phyloP scores from a whole-genome alignment of 2,888 invertebrate species.

The Tetragonisca angustula region DNA sequence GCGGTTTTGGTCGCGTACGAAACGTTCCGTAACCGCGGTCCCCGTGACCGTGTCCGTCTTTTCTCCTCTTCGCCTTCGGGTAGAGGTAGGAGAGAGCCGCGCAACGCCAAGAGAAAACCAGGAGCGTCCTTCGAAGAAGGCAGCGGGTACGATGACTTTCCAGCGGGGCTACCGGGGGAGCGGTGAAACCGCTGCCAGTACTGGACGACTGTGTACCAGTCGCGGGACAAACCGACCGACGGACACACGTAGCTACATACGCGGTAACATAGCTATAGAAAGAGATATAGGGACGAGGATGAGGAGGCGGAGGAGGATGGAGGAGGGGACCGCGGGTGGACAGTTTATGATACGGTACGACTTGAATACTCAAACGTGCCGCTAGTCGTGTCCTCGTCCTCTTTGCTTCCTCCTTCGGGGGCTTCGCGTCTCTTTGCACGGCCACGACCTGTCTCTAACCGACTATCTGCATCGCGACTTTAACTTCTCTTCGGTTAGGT shows the following conservation, averaged over 20 bases:
- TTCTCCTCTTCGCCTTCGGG: constrained; percentile 11
- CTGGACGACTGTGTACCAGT: constrained; percentile 45
- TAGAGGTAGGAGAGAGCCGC: constrained; percentile 16
- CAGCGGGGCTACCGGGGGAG: constrained; percentile 54
- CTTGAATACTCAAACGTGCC: constrained; percentile 81
- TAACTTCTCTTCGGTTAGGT: constrained; percentile 35
- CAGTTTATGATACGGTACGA: constrained; percentile 81
- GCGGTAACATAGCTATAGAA: constrained; percentile 59
- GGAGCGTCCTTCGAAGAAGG: constrained; percentile 50
- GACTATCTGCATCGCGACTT: constrained; percentile 58
- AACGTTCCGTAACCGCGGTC: constrained; percentile 22
- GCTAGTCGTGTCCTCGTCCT: constrained; percentile 70
- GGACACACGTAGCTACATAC: constrained; percentile 64
- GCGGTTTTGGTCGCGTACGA: constrained; percentile 1
- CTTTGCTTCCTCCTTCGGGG: constrained; percentile 26
- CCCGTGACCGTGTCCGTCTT: neutral
- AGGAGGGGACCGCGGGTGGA: constrained; percentile 74
- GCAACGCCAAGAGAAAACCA: constrained; percentile 51
- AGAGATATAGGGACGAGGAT: constrained; percentile 39
- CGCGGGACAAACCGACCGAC: constrained; percentile 60
- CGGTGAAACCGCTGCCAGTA: constrained; percentile 47
- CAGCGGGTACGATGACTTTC: constrained; percentile 62
- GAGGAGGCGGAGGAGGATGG: constrained; percentile 20
- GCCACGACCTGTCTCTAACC: constrained; percentile 57
- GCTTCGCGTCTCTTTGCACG: constrained; percentile 37